Base-by-base conservation (phyloP, 2,113 vertebrate species). In the Alectura lathami region DNA sequence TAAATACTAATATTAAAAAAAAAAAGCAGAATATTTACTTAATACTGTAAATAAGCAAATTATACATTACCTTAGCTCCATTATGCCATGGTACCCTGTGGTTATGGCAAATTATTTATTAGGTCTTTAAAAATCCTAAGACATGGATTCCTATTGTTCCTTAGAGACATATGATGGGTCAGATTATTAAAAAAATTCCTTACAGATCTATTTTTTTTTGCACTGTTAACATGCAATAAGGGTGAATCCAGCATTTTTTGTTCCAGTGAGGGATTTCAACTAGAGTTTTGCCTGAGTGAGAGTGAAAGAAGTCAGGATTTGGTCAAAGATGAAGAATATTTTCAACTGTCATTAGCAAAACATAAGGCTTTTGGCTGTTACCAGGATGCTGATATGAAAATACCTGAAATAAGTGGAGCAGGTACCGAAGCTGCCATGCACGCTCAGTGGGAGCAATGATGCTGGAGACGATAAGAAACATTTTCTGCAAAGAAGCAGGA, bases 101-200 rank as follows among this genome's bases (percentile, higher is more conserved):
- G 76, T 95, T 93, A 91, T 72, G 68, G 60, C 91, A 95, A 97
- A 96, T 95, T 91, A 91, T 96, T 96, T 94, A 91, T 94, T 80
- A 78, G 64, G 75, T 79, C 80, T 94, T 95, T 91, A 90, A 91
- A 94, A 91, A 96, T 94, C 94, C 95, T 90, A 94, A 88, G 57
- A 32, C 76, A 73, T 66, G 69, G 79, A 86, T 83, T 93, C 64
- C 43, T 72, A 64, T 76, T 68, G 51, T 7, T 78, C 86, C 83
- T 94, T 79, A 67, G 81, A 94, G 84, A 83, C 56, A 0, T 0
- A 69, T 54, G 91, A 90, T 59, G 84, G 91, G 84, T 86, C 93
- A 92, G 69, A 94, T 82, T 91, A 86, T 90, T 74, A 40, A 78
- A 88, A 92, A 92, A 94, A 50, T 63, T 76, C 83, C 75, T 81